A percentile compares a stretch with the other conserved stretches of the same genome.
phyloP scores from a whole-genome alignment of 2,888 invertebrate species.

The Pyrochroa serraticornis region DNA sequence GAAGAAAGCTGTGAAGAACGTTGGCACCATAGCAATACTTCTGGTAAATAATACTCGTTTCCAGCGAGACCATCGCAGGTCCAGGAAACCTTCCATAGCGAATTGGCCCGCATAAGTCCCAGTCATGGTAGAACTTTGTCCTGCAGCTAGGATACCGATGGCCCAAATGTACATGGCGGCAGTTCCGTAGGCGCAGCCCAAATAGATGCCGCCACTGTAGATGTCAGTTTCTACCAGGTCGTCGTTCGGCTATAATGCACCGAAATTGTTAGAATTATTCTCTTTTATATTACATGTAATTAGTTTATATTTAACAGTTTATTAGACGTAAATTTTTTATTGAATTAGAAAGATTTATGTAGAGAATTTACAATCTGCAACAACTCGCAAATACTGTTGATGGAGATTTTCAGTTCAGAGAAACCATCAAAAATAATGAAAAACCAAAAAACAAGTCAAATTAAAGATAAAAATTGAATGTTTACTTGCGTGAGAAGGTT shows the following conservation, averaged over 20 bases:
- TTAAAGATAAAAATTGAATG: too few species aligned
- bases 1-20: constrained; percentile 72
- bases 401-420: too few species aligned
- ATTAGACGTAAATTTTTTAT: too few species aligned
- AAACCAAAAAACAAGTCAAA: too few species aligned
- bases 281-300: too few species aligned
- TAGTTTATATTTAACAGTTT: too few species aligned
- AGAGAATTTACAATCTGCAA: too few species aligned
- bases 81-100: constrained; percentile 88
- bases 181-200: constrained; percentile 76
- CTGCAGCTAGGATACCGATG: constrained; percentile 78
- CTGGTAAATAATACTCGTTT: constrained; percentile 84
- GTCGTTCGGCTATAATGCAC: constrained; percentile 53
- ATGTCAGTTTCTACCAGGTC: constrained; percentile 68
- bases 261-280: not conserved
- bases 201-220: constrained; percentile 74
- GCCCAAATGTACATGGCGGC: constrained; percentile 85
- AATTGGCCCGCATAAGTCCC: constrained; percentile 85
- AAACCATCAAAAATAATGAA: too few species aligned
- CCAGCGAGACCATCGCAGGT: constrained; percentile 85
- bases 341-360: too few species aligned
- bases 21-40: constrained; percentile 79
- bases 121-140: constrained; percentile 84
- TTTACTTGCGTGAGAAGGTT: too few species aligned
- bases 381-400: too few species aligned